Evolutionary conservation across 1,140 invertebrate genomes (phyloP).

Genomic region (Tetraneura akinire): DNA sequence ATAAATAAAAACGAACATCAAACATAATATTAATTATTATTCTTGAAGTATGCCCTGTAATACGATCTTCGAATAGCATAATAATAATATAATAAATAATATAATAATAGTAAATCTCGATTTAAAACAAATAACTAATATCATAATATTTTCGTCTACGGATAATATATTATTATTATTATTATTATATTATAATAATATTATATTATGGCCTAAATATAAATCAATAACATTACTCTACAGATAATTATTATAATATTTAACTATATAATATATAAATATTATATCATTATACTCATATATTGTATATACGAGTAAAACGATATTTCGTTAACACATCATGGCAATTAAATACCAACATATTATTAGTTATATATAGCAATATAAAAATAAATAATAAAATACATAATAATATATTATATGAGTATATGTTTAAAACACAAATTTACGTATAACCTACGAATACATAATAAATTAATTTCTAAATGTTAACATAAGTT

Average conservation of each 20-base stretch:
- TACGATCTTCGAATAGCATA: background rate
- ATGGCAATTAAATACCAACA: constrained; percentile 8
- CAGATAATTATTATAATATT: constrained; percentile 4
- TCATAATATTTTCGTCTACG: background rate
- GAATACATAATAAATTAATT: background rate
- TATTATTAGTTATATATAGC: no score
- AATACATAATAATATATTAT: constrained; percentile 5
- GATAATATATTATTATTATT: background rate
- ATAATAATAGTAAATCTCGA: background rate
- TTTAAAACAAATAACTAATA: background rate
- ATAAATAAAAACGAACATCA: background rate
- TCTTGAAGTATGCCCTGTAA: background rate
- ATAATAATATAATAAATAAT: background rate
- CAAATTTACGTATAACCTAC: constrained; percentile 5
- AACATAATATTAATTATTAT: background rate
- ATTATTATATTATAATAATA: no score
- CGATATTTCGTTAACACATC: background rate
- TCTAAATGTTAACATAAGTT: constrained; percentile 16
- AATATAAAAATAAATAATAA: background rate
- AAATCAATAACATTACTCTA: constrained; percentile 27
- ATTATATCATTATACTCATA: no score
- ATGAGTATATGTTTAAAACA: background rate
- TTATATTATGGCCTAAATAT: background rate
- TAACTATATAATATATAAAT: no score
- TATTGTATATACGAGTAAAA: background rate